These are phyloP conservation scores for Caenorhabditis sp. DNA, from an alignment of 2,888 invertebrate species.

Conservation along the genomic window DNA sequence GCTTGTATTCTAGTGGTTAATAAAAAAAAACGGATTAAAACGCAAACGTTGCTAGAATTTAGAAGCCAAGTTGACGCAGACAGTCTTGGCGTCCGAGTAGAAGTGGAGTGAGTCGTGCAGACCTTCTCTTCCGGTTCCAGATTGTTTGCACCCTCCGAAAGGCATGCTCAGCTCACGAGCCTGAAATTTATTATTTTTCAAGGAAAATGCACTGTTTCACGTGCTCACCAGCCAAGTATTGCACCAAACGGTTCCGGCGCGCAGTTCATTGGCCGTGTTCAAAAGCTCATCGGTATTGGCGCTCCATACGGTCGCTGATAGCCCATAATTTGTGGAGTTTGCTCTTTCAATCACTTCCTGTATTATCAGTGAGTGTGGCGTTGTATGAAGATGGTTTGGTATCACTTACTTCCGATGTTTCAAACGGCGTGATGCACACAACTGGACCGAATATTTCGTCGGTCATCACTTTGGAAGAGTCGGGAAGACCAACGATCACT, in stretches of 20 bases:
- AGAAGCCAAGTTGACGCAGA: slow-evolving; percentile 79
- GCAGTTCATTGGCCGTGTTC: slow-evolving; percentile 80
- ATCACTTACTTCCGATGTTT: slow-evolving; percentile 68
- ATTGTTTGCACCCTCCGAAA: slow-evolving; percentile 82
- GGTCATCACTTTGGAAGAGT: slow-evolving; percentile 81
- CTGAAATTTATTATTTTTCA: slow-evolving; percentile 53
- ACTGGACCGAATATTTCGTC: slow-evolving; percentile 83
- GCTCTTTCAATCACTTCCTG: slow-evolving; percentile 80
- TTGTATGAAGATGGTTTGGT: neutral
- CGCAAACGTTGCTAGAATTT: slow-evolving; percentile 5
- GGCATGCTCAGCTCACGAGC: slow-evolving; percentile 82
- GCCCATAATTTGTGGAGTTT: slow-evolving; percentile 81
- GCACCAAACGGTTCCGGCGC: slow-evolving; percentile 83
- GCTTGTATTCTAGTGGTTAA: too few relatives aligned
- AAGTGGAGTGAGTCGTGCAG: slow-evolving; percentile 82
- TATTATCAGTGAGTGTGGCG: neutral
- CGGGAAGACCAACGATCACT: slow-evolving; percentile 80
- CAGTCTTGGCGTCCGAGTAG: slow-evolving; percentile 82
- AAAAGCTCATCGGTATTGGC: slow-evolving; percentile 80
- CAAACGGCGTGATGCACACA: slow-evolving; percentile 80
- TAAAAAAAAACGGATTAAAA: neutral
- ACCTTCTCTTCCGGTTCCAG: slow-evolving; percentile 82
- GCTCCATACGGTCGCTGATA: slow-evolving; percentile 82
- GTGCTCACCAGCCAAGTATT: slow-evolving; percentile 82
- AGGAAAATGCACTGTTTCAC: too few relatives aligned